phyloP scores from a whole-genome alignment of 2,888 invertebrate genomes.

The Ennomos fuscantarius region DNA sequence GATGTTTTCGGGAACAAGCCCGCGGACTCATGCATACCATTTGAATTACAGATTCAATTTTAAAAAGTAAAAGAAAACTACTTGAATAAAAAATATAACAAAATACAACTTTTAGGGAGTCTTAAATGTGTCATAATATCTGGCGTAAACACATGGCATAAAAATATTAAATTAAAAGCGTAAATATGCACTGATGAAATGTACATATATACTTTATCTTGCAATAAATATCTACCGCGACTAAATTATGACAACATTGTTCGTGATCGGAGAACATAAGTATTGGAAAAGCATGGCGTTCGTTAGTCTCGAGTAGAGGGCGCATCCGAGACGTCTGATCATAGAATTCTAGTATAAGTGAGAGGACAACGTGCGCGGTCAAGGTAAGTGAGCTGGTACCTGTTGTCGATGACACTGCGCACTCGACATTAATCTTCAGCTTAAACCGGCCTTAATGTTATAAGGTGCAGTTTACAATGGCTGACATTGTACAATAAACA shows the following conservation, averaged over 20 bases:
- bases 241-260: slow-evolving; percentile 14
- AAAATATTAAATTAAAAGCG: too few relatives aligned
- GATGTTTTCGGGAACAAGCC: slow-evolving; percentile 52
- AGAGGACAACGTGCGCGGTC: slow-evolving; percentile 78
- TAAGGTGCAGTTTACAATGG: slow-evolving; percentile 56
- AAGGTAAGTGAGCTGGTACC: slow-evolving; percentile 76
- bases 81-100: not conserved
- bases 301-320: slow-evolving; percentile 35
- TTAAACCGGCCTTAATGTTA: slow-evolving; percentile 52
- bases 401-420: slow-evolving; percentile 67
- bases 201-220: too few relatives aligned
- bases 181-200: too few relatives aligned
- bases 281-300: slow-evolving; percentile 40
- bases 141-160: too few relatives aligned
- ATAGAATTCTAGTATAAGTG: slow-evolving; percentile 64
- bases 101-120: slow-evolving; percentile 6
- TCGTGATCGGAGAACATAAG: slow-evolving; percentile 42
- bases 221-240: slow-evolving; percentile 10
- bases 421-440: slow-evolving; percentile 66
- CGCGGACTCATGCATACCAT: slow-evolving; percentile 53
- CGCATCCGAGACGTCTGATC: slow-evolving; percentile 56
- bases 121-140: slow-evolving; percentile 20
- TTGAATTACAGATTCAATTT: slow-evolving; percentile 57
- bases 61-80: slow-evolving; percentile 39
- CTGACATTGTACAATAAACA: slow-evolving; percentile 35